phyloP scores from a whole-genome alignment of 64 coral and sea anemone species.

The Pocillopora verrucosa region DNA sequence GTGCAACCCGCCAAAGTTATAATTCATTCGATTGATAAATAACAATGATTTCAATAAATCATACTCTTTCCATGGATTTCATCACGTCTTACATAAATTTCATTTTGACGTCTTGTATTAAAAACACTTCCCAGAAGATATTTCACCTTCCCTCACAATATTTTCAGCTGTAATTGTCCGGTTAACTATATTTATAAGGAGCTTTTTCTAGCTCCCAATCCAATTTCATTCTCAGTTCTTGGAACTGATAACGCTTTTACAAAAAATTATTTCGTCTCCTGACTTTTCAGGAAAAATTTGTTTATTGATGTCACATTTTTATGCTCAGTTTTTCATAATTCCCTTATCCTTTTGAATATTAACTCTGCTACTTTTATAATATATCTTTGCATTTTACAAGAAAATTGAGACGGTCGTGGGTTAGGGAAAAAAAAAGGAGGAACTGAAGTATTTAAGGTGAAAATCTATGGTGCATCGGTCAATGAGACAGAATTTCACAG shows the following conservation, averaged over 20 bases:
- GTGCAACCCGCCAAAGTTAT: not conserved
- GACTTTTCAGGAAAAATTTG: too few relatives aligned
- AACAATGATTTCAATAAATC: not conserved
- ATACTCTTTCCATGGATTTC: not conserved
- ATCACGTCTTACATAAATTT: too few relatives aligned
- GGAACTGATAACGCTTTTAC: too few relatives aligned
- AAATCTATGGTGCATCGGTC: too few relatives aligned
- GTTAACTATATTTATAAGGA: too few relatives aligned
- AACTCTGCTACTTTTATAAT: not conserved
- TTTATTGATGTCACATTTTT: too few relatives aligned
- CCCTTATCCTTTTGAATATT: not conserved
- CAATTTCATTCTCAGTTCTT: not conserved
- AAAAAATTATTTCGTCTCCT: too few relatives aligned
- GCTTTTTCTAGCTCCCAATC: not conserved
- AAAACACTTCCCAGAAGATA: too few relatives aligned
- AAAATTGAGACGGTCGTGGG: not conserved
- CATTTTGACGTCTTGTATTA: too few relatives aligned
- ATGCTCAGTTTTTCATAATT: not conserved
- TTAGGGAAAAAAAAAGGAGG: not conserved
- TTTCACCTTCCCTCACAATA: too few relatives aligned
- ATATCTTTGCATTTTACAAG: not conserved
- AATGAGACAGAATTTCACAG: too few relatives aligned
- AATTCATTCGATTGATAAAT: not conserved
- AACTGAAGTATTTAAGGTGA: not conserved
- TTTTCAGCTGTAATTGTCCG: too few relatives aligned